Conservation (phyloP, 2,888 invertebrate genomes). For the Deilephila porcellus region DNA sequence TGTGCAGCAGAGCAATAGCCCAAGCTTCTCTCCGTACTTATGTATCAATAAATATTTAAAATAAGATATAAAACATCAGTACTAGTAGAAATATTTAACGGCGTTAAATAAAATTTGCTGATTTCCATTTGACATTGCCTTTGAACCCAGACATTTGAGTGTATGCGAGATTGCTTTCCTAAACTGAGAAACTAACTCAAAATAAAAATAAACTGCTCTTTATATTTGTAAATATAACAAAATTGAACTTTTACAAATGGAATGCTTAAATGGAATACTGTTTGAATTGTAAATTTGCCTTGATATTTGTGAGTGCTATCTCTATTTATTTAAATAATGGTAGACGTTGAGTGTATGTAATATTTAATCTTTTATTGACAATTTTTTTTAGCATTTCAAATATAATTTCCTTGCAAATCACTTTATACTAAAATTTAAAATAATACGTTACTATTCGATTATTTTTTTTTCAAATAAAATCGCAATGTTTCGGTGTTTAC, state of each 20-base stretch:
- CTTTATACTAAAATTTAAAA: too few species aligned
- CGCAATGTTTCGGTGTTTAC: too few species aligned
- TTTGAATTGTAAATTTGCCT: neutral
- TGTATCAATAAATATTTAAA: too few species aligned
- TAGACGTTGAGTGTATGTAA: neutral
- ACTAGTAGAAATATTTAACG: neutral
- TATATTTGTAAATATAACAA: slow-evolving; percentile 19
- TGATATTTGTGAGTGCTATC: neutral
- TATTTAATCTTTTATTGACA: neutral
- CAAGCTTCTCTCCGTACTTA: too few species aligned
- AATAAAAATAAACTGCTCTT: slow-evolving; percentile 19
- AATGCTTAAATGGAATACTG: slow-evolving; percentile 14
- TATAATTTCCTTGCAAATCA: neutral
- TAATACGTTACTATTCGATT: too few species aligned
- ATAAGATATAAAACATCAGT: too few species aligned
- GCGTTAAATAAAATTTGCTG: neutral
- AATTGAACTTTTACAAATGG: slow-evolving; percentile 19
- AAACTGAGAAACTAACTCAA: neutral
- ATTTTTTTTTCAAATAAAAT: too few species aligned
- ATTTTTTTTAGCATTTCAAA: neutral
- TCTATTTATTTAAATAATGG: neutral
- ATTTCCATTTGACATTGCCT: neutral
- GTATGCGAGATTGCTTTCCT: neutral
- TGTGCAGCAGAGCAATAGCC: too few species aligned
- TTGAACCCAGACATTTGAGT: slow-evolving; percentile 9